A percentile compares a stretch with the other conserved stretches of the same genome.
phyloP scores from a whole-genome alignment of 1,140 invertebrate genomes.

The Musca domestica region DNA sequence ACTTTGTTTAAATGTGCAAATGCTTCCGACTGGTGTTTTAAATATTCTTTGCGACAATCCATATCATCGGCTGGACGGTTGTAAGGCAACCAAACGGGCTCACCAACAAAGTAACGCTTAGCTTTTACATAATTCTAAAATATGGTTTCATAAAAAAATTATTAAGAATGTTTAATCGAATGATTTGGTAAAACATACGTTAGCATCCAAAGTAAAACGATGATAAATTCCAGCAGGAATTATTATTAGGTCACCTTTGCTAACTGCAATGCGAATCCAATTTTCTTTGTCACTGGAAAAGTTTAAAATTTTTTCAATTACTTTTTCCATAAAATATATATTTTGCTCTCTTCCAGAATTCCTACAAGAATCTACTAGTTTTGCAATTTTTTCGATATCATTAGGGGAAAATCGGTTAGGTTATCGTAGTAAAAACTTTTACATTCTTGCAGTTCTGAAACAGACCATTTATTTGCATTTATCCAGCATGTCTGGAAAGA shows the following conservation, averaged over 20 bases:
- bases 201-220: conserved; percentile 88
- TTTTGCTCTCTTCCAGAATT: not conserved
- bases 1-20: conserved; percentile 53
- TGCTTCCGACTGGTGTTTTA: conserved; percentile 62
- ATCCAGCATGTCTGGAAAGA: not conserved
- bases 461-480: not conserved
- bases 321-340: not conserved
- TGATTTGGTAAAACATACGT: conserved; percentile 56
- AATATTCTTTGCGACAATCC: conserved; percentile 71
- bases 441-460: no score
- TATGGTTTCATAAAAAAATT: conserved; percentile 48
- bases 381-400: no score
- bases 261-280: conserved; percentile 90
- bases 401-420: no score
- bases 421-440: no score
- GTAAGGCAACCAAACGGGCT: conserved; percentile 88
- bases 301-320: no score
- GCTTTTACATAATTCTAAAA: conserved; percentile 82
- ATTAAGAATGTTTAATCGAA: not conserved
- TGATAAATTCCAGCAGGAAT: conserved; percentile 97
- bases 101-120: conserved; percentile 85
- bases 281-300: conserved; percentile 63
- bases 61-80: conserved; percentile 88
- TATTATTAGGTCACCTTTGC: conserved; percentile 84
- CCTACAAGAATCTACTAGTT: no score